Evolutionary conservation across 2,113 vertebrate genomes (phyloP), one percentile per base, ranked within the genome.

Genomic region (Lycaon pictus): DNA sequence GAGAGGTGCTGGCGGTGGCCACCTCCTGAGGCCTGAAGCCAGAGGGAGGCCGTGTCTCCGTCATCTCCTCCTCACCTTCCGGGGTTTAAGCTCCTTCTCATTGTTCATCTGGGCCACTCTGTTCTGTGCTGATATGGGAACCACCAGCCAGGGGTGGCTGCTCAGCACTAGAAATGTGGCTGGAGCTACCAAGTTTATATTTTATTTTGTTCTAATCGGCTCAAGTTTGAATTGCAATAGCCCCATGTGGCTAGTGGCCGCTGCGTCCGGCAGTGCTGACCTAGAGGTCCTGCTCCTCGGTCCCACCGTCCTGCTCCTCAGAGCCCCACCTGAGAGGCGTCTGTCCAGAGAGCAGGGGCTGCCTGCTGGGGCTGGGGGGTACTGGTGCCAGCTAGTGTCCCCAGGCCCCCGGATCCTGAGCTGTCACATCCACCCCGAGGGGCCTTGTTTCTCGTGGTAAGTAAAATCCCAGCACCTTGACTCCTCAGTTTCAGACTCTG

Each of bases 261-360:
- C 60, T 1, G 1, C 2, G 4, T 2, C 9, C 65, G 22, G 32
- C 29, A 43, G 29, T 1, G 23, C 80, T 9, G 7, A 4, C 10
- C 22, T 35, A 3, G 56, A 17, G 56, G 32, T 2, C 23, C 58
- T 37, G 27, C 43, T 89, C 63, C 53, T 35, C 0, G 3, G 51
- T 60, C 32, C 72, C 48, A 19, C 23, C 11, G 7, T 29, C 81
- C n/a, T n/a, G 25, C 62, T 76, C 55, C 55, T 48, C 19, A 7
- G 11, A 90, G 74, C 35, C 32, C 51, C 37, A 1, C 22, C 29
- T 53, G 23, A 23, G 23, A 62, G 22, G 19, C 35, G 5, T 69
- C 22, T 43, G 58, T 22, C 2, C 56, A 55, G 81, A 48, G 27
- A 69, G 71, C 62, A 1, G 6, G 67, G 37, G 48, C 74, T 56